phyloP scores from a whole-genome alignment of 2,113 vertebrate genomes.

The Octodon degus region DNA sequence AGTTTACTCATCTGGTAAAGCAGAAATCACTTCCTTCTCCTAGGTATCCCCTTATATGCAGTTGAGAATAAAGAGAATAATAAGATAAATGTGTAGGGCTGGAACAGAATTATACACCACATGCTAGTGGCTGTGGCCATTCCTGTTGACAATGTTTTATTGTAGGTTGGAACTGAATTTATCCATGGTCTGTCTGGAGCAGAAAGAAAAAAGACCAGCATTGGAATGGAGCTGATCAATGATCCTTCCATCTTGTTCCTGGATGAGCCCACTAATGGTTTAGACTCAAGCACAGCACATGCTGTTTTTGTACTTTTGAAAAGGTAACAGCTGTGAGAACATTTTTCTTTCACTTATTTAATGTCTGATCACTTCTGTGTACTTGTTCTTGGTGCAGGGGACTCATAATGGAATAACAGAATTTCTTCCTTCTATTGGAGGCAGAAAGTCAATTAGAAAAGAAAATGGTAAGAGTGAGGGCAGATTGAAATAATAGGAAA shows the following conservation, averaged over 20 bases:
- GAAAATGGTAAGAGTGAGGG: not conserved
- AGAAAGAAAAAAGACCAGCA: constrained; percentile 95
- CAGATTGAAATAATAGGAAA: not conserved
- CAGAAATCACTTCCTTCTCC: not conserved
- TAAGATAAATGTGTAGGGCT: not conserved
- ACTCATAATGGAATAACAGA: not conserved
- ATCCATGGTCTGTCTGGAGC: constrained; percentile 94
- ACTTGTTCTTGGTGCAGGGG: not conserved
- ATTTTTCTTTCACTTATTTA: not conserved
- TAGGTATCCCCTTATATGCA: not conserved
- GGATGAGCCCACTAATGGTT: constrained; percentile 96
- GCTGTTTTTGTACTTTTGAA: constrained; percentile 94
- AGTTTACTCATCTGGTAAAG: not conserved
- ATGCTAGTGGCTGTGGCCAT: not conserved
- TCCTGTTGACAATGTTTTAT: not conserved
- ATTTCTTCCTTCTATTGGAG: not conserved
- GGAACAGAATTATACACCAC: not conserved
- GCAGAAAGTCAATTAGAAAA: not conserved
- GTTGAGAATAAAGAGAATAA: not conserved
- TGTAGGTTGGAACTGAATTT: constrained; percentile 77
- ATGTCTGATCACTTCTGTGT: not conserved
- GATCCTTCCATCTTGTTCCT: constrained; percentile 95
- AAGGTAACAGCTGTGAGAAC: constrained; percentile 84
- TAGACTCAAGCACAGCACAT: constrained; percentile 95
- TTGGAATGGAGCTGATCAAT: constrained; percentile 96